phyloP scores from a whole-genome alignment of 2,113 vertebrate species.

The Sturnira hondurensis region DNA sequence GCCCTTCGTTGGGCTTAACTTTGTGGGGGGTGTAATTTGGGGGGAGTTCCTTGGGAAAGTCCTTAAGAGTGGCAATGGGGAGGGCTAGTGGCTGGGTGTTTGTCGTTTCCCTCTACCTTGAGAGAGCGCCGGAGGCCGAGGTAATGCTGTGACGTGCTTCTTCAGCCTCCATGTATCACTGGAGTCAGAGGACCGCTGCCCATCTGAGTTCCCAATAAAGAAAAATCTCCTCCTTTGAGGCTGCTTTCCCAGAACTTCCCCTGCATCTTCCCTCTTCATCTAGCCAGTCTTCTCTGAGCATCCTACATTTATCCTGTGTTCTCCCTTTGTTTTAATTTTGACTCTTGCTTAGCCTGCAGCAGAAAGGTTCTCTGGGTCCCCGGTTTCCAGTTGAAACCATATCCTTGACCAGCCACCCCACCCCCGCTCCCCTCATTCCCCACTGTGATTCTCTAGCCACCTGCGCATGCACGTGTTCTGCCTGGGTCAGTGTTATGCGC shows the following conservation, averaged over 20 bases:
- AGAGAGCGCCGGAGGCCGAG: constrained; percentile 53
- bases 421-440: constrained; percentile 47
- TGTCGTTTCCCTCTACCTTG: constrained; percentile 63
- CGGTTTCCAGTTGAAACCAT: background rate
- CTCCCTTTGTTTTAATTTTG: constrained; percentile 64
- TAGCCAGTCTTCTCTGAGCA: constrained; percentile 52
- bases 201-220: constrained; percentile 68
- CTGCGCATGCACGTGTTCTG: constrained; percentile 71
- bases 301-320: constrained; percentile 57
- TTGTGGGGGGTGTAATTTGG: constrained; percentile 68
- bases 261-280: constrained; percentile 65
- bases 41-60: constrained; percentile 71
- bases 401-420: constrained; percentile 33
- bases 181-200: constrained; percentile 63
- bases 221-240: constrained; percentile 70
- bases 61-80: constrained; percentile 40
- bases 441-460: constrained; percentile 66
- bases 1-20: constrained; percentile 64
- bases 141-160: constrained; percentile 67
- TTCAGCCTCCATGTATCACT: constrained; percentile 58
- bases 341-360: constrained; percentile 54
- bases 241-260: constrained; percentile 56
- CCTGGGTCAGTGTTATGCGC: constrained; percentile 74
- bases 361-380: constrained; percentile 36
- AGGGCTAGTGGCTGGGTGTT: constrained; percentile 68